A percentile compares a stretch with the other conserved stretches of the same genome.
Evolutionary conservation across 2,888 invertebrate species (phyloP).

Genomic region (Calameuta filiformis): DNA sequence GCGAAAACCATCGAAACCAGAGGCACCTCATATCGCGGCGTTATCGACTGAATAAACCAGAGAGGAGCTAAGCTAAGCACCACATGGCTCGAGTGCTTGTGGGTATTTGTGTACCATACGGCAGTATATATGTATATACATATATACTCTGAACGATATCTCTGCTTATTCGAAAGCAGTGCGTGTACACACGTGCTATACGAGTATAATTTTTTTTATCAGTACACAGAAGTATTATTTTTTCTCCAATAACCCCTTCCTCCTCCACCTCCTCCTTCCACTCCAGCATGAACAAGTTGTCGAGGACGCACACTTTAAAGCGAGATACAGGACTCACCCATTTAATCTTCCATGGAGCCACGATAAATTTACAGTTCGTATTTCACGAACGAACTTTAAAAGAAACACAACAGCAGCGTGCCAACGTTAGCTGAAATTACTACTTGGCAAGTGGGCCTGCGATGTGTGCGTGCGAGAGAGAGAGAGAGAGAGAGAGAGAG

Average conservation of each 20-base stretch:
- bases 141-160: neutral
- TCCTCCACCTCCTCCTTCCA: neutral
- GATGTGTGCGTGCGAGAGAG: constrained; percentile 10
- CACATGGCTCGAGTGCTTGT: constrained; percentile 44
- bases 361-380: constrained; percentile 33
- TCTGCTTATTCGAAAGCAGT: neutral
- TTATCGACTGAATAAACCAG: constrained; percentile 62
- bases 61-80: constrained; percentile 37
- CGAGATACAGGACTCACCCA: constrained; percentile 17
- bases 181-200: neutral
- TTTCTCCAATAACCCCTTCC: neutral
- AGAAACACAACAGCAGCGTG: constrained; percentile 35
- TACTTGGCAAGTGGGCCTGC: constrained; percentile 44
- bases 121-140: neutral
- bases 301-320: neutral
- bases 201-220: neutral
- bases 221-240: neutral
- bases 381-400: constrained; percentile 30
- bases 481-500: constrained; percentile 10
- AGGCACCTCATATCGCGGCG: constrained; percentile 53
- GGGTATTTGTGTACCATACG: neutral
- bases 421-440: constrained; percentile 58
- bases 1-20: constrained; percentile 26
- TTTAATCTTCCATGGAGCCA: constrained; percentile 37
- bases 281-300: neutral